Evolutionary conservation across 2,113 vertebrate species (phyloP).

Genomic region (Phylloscopus trochilus): DNA sequence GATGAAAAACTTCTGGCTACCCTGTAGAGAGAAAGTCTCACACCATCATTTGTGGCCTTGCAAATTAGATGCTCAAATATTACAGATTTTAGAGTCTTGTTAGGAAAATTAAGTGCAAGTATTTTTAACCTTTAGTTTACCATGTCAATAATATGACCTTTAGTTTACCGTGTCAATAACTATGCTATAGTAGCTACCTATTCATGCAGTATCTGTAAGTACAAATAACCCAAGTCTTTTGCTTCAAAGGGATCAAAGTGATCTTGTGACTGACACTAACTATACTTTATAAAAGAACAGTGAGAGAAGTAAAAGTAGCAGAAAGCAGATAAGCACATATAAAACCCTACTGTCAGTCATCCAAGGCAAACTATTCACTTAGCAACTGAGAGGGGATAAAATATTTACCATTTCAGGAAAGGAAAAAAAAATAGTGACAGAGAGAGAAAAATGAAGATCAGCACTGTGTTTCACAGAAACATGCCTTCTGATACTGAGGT

Average conservation of each 20-base stretch:
- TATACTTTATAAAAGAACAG: not conserved
- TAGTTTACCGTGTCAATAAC: not conserved
- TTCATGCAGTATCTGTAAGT: not conserved
- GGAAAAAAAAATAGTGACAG: not conserved
- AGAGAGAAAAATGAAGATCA: not conserved
- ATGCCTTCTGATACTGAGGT: not conserved
- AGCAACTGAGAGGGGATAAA: not conserved
- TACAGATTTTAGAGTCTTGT: not conserved
- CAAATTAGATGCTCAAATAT: not conserved
- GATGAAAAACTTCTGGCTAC: conserved; percentile 45
- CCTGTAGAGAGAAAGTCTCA: conserved; percentile 33
- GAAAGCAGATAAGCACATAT: not conserved
- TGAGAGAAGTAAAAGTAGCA: not conserved
- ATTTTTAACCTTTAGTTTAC: not conserved
- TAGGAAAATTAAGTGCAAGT: not conserved
- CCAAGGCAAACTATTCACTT: not conserved
- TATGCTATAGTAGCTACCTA: not conserved
- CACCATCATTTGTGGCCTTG: not conserved
- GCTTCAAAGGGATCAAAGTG: not conserved
- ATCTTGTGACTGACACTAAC: not conserved
- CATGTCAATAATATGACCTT: not conserved
- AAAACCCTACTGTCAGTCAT: not conserved
- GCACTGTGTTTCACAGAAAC: not conserved
- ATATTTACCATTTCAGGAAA: not conserved
- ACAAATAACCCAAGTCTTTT: not conserved